These are phyloP conservation scores for Erpetoichthys calabaricus DNA, from an alignment of 2,797 vertebrate species.

Conservation along the genomic window DNA sequence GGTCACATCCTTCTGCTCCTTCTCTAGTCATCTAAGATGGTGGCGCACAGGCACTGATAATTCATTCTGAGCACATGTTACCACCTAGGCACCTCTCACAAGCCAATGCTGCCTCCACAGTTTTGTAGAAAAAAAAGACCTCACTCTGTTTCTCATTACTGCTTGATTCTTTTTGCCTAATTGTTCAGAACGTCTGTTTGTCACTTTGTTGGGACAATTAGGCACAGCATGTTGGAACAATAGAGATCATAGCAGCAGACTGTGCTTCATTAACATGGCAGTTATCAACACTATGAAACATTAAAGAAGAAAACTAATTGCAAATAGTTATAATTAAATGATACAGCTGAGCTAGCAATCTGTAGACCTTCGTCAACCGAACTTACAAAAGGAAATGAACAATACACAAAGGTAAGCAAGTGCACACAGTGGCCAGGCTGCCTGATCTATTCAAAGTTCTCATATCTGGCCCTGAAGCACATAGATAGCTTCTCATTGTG, in stretches of 20 bases:
- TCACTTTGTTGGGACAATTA: constrained; percentile 61
- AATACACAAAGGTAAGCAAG: too few species aligned
- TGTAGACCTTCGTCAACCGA: constrained; percentile 31
- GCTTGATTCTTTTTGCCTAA: constrained; percentile 52
- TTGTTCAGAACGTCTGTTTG: constrained; percentile 62
- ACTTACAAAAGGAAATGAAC: too few species aligned
- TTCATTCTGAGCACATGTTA: too few species aligned
- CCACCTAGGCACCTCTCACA: too few species aligned
- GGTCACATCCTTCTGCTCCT: too few species aligned
- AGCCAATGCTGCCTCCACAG: too few species aligned
- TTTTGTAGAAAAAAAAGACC: constrained; percentile 45
- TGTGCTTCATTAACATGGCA: constrained; percentile 53
- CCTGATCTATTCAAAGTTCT: too few species aligned
- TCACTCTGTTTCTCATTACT: constrained; percentile 42
- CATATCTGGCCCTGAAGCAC: too few species aligned
- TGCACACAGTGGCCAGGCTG: too few species aligned
- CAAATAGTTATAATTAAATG: constrained; percentile 71
- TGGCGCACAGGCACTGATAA: too few species aligned
- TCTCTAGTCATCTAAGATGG: too few species aligned
- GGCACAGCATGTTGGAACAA: constrained; percentile 54
- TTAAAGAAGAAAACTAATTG: constrained; percentile 55
- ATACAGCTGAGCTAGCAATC: constrained; percentile 50
- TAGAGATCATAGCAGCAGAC: constrained; percentile 52
- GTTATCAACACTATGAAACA: constrained; percentile 55
- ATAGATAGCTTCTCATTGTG: too few species aligned